Base-by-base conservation (phyloP, 2,888 invertebrate genomes). In the Noctua fimbriata region DNA sequence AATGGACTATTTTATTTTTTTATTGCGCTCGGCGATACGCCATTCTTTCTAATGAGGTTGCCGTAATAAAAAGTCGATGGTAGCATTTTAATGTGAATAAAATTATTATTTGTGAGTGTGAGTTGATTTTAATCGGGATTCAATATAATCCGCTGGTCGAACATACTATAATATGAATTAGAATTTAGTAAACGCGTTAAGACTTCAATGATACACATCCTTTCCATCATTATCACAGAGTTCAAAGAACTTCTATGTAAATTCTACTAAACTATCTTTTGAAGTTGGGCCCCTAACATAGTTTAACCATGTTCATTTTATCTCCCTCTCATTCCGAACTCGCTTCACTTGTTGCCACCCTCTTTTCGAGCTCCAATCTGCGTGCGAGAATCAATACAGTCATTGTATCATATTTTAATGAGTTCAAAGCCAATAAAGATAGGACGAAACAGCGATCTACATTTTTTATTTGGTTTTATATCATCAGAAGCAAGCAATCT, bases 1-100 rank as follows among this genome's bases (percentile, higher is more conserved):
- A 91, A 93, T 91, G 91, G 90, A 66, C 83, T 85, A 86, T 91
- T 92, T 90, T 82, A 90, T 90, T 91, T 92, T 89, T 92, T 91
- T 92, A 91, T 89, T 89, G 82, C 81, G 78, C 81, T 41, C 76
- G 70, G 77, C 88, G 81, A 77, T 86, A 79, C 69, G 77, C 78
- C 67, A 71, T 86, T 82, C 83, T 69, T 58, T 65, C 36, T 86
- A 88, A 88, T 81, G 81, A 88, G 87, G 76, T 86, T 82, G 77
- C 24, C 52, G 71, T 73, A 47, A 78, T 69, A 78, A 78, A 88
- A 81, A 58, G 60, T 80, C 69, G 60, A 80, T 78, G 65, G 76
- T 69, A 47, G 72, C 72, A 9, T 72, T 67, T 67, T 80, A 69
- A 55, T 73, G 66, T 36, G 24, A n/a, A 36, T 60, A 32, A 58